Conservation (phyloP, 2,113 vertebrate genomes). For the Anoplopoma fimbria region DNA sequence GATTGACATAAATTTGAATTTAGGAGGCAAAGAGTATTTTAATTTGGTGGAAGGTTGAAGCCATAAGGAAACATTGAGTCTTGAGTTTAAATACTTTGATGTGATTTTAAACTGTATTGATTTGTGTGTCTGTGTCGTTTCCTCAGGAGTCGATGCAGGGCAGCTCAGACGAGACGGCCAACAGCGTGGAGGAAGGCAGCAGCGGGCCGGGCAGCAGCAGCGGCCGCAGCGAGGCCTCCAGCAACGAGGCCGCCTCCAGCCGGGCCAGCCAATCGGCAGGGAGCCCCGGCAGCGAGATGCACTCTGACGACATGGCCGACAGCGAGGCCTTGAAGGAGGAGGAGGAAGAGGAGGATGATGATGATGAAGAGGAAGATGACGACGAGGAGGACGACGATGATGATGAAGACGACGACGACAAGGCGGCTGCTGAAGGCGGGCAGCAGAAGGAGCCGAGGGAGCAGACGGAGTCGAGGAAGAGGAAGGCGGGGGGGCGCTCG, state of each 20-base stretch:
- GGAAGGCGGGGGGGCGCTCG: conserved; percentile 89
- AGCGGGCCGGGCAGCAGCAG: conserved; percentile 98
- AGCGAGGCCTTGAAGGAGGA: conserved; percentile 98
- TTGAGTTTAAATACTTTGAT: no score
- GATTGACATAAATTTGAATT: no score
- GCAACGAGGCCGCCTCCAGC: conserved; percentile 96
- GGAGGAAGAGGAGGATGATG: conserved; percentile 90
- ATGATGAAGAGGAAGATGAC: conserved; percentile 92
- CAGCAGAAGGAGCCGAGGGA: conserved; percentile 86
- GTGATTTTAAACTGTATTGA: background rate
- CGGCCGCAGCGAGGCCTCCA: conserved; percentile 95
- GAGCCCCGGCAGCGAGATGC: conserved; percentile 96
- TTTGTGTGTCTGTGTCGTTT: background rate
- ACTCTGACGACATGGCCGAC: conserved; percentile 97
- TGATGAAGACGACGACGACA: conserved; percentile 87
- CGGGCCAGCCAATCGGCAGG: conserved; percentile 96
- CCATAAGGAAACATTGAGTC: no score
- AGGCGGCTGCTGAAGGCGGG: conserved; percentile 84
- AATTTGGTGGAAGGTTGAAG: no score
- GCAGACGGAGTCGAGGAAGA: conserved; percentile 87
- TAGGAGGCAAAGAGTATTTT: no score
- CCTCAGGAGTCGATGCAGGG: conserved; percentile 97
- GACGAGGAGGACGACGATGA: conserved; percentile 86
- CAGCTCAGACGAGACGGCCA: conserved; percentile 98
- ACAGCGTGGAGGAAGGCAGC: conserved; percentile 98